A percentile compares a stretch with the other conserved stretches of the same genome.
Conservation (phyloP, 1,140 invertebrate species). For the Rhagoletis pomonella region DNA sequence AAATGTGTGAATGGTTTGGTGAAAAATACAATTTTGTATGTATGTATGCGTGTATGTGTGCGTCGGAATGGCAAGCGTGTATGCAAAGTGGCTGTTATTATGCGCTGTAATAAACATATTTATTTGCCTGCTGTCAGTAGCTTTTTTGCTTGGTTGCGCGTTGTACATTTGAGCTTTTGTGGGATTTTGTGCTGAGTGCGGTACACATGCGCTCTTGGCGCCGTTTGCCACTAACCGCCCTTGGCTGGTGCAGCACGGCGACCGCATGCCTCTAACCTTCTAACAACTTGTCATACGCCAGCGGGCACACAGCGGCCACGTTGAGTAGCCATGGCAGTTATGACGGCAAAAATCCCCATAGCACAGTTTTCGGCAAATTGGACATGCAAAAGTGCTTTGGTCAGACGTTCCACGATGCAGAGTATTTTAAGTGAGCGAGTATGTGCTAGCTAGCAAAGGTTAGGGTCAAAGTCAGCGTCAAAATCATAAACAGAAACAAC, state of each 20-base stretch:
- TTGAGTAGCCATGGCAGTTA: background rate
- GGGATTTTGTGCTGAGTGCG: background rate
- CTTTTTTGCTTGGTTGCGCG: background rate
- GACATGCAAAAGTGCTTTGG: constrained; percentile 2
- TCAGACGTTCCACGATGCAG: background rate
- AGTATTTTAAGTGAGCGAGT: background rate
- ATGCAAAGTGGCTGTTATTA: background rate
- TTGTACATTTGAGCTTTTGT: background rate
- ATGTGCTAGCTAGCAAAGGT: background rate
- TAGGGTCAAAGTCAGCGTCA: background rate
- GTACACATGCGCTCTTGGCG: background rate
- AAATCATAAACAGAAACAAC: too few species aligned
- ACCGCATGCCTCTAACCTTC: background rate
- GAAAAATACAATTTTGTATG: too few species aligned
- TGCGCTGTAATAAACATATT: constrained; percentile 16
- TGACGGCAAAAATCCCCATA: background rate
- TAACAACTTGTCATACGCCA: background rate
- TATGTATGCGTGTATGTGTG: background rate
- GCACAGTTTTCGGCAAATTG: background rate
- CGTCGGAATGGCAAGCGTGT: background rate
- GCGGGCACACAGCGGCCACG: background rate
- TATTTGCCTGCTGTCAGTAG: background rate
- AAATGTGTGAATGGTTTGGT: too few species aligned
- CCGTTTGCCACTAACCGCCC: background rate
- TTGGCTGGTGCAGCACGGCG: too few species aligned